Evolutionary conservation across 2,797 vertebrate genomes (phyloP), one percentile per base, ranked within the genome.

Genomic region (Tarsius wallacei): DNA sequence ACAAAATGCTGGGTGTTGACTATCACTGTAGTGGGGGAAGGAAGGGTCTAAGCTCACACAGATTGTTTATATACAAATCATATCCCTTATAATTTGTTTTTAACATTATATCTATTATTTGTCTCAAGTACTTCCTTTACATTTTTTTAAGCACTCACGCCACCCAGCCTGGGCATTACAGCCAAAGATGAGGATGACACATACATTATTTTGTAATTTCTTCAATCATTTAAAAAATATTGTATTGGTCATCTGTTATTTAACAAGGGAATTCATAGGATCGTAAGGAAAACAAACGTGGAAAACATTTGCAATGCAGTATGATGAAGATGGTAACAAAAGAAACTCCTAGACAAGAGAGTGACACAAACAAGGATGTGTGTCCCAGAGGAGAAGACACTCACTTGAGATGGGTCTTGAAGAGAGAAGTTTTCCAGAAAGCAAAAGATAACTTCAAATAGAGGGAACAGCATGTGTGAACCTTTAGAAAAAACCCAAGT

Each of bases 41-140:
- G 17, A 81, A 77, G 51, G 16, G 17, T 55, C 63, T 61, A 71
- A 51, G 19, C 21, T 90, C 71, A 83, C 49, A 53, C 33, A 76
- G 77, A 91, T 77, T 71, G n/a, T 87, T 91, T 49, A 49, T 90
- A 28, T 83, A 42, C 33, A 89, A 85, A 86, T 87, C 49, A 71
- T 16, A 70, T 71, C 28, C 21, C 55, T 95, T 83, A 31, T 36
- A 22, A 86, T 93, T 82, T 68, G 17, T 94, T 93, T 95, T 66
- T 89, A 76, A 66, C 83, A 87, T 64, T 87, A 1, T 85, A 57
- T 91, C 47, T 91, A 42, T 92, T 90, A 19, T 70, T 97, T 95
- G 31, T 85, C 71, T 96, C 42, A 74, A 57, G 21, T 96, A 91
- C n/a, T 91, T 85, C 33, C 57, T 47, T 73, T 87, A 84, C 49